Evolutionary conservation across 2,113 vertebrate genomes (phyloP).

Genomic region (Pitta sordida): DNA sequence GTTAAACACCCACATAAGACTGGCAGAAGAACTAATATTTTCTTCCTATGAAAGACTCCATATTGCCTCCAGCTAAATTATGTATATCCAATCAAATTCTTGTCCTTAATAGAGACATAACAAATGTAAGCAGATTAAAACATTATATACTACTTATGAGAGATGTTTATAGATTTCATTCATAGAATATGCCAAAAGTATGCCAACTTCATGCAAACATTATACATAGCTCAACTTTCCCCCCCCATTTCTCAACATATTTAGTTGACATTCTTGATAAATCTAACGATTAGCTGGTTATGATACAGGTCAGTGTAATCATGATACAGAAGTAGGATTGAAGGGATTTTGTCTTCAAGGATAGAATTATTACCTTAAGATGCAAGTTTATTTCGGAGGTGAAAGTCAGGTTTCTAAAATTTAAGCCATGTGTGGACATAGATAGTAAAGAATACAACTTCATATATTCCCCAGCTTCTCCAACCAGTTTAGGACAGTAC

Average conservation of each 20-base stretch:
- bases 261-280: not conserved
- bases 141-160: not conserved
- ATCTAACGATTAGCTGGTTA: not conserved
- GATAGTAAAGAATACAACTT: not conserved
- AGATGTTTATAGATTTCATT: not conserved
- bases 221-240: no score
- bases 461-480: not conserved
- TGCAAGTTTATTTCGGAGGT: not conserved
- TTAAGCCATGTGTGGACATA: fast-evolving
- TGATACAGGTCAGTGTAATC: not conserved
- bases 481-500: not conserved
- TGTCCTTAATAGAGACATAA: not conserved
- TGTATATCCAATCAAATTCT: constrained; percentile 12
- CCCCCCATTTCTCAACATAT: not conserved
- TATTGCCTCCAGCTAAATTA: constrained; percentile 30
- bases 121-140: constrained; percentile 19
- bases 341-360: not conserved
- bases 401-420: not conserved
- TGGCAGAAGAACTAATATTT: constrained; percentile 30
- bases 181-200: not conserved
- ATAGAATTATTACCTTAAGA: not conserved
- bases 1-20: constrained; percentile 10
- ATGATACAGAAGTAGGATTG: not conserved
- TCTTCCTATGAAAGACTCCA: not conserved
- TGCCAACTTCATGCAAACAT: not conserved